phyloP scores from a whole-genome alignment of 2,113 vertebrate species.

The Tachuris rubrigastra region DNA sequence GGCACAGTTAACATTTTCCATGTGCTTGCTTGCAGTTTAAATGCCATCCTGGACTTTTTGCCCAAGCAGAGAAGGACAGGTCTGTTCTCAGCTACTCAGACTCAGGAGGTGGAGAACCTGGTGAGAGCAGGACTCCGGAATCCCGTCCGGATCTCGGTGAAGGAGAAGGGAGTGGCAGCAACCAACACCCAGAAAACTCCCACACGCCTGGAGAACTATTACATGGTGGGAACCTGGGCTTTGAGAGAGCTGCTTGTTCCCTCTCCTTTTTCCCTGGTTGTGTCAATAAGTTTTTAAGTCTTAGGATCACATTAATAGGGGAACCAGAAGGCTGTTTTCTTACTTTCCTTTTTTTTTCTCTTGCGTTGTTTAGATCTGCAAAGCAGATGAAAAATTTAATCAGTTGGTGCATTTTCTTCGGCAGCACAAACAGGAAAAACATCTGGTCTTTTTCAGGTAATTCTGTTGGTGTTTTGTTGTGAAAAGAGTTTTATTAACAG shows the following conservation, averaged over 20 bases:
- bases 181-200: slow-evolving; percentile 87
- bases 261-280: not conserved
- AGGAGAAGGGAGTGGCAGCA: slow-evolving; percentile 89
- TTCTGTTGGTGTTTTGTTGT: not conserved
- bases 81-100: slow-evolving; percentile 96
- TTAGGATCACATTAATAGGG: fast-evolving
- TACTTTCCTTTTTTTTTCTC: not conserved
- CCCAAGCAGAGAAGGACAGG: slow-evolving; percentile 96
- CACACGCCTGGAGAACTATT: slow-evolving; percentile 88
- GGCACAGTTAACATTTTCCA: not conserved
- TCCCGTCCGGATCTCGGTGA: slow-evolving; percentile 90
- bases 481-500: not conserved
- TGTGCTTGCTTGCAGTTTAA: slow-evolving; percentile 78
- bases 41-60: slow-evolving; percentile 86
- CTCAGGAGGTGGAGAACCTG: slow-evolving; percentile 94
- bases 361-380: slow-evolving; percentile 79
- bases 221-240: slow-evolving; percentile 74
- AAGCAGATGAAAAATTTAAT: slow-evolving; percentile 93
- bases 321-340: not conserved
- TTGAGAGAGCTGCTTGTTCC: fast-evolving
- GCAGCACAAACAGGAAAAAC: slow-evolving; percentile 89
- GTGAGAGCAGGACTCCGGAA: slow-evolving; percentile 93
- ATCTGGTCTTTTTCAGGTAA: slow-evolving; percentile 95
- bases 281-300: not conserved
- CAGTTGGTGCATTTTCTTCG: slow-evolving; percentile 90